A percentile compares a stretch with the other conserved stretches of the same genome.
Evolutionary conservation across 2,113 vertebrate genomes (phyloP).

Genomic region (Ptychochromis oligacanthus): DNA sequence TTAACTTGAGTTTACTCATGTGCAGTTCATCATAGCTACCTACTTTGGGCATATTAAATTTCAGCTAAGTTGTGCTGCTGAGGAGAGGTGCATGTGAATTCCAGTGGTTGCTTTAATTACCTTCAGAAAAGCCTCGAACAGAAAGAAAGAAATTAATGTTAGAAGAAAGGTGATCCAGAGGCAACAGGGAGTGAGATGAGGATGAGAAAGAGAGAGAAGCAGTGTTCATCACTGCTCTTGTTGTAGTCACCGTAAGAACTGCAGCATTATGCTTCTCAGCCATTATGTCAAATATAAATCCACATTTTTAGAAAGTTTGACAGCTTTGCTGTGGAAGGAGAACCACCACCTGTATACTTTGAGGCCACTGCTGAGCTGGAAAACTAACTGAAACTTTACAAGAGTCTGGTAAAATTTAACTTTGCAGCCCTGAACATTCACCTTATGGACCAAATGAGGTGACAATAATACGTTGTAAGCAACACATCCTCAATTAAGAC

Average conservation of each 20-base stretch:
- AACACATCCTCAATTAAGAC: no score
- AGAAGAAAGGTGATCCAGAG: neutral
- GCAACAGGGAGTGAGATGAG: neutral
- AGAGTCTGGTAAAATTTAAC: neutral
- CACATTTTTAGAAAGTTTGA: slow-evolving; percentile 34
- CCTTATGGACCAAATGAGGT: no score
- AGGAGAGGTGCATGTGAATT: slow-evolving; percentile 13
- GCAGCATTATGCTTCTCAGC: slow-evolving; percentile 31
- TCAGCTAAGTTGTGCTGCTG: slow-evolving; percentile 5
- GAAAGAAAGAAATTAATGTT: slow-evolving; percentile 19
- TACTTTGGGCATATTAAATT: slow-evolving; percentile 35
- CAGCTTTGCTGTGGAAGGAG: slow-evolving; percentile 29
- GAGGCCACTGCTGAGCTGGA: slow-evolving; percentile 7
- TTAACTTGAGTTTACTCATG: slow-evolving; percentile 36
- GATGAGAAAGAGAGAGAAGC: neutral
- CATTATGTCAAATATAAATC: slow-evolving; percentile 58
- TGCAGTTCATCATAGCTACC: slow-evolving; percentile 46
- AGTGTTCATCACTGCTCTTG: neutral
- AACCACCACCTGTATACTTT: neutral
- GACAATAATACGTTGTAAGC: no score
- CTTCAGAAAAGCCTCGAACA: slow-evolving; percentile 27
- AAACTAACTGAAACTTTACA: neutral
- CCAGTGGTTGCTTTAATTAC: slow-evolving; percentile 38
- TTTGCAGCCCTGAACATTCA: no score
- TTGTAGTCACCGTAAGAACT: slow-evolving; percentile 27